Conservation (phyloP, 1,140 invertebrate genomes). For the Myzus persicae region DNA sequence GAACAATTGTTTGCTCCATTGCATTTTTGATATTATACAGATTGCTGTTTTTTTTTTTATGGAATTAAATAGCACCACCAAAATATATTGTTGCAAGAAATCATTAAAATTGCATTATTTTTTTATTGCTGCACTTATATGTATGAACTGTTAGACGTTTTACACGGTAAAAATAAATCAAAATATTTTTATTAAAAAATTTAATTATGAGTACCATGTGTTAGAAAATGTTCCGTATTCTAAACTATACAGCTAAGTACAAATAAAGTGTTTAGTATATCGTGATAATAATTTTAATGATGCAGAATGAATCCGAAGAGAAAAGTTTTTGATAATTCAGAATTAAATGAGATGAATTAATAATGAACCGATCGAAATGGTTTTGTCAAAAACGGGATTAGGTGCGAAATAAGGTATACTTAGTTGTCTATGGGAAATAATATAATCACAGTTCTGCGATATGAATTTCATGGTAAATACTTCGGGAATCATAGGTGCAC, state of each 20-base stretch:
- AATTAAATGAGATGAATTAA: neutral
- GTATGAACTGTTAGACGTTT: neutral
- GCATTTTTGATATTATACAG: neutral
- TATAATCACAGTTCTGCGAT: neutral
- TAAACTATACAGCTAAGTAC: neutral
- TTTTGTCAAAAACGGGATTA: neutral
- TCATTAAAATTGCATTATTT: neutral
- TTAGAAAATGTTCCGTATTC: neutral
- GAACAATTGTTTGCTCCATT: neutral
- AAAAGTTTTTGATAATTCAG: neutral
- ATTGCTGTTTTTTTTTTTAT: no score
- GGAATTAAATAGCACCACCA: no score
- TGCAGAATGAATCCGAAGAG: neutral
- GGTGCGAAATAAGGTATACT: neutral
- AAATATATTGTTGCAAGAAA: no score
- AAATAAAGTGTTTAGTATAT: neutral
- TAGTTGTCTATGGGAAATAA: neutral
- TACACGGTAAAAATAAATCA: neutral
- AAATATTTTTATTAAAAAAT: neutral
- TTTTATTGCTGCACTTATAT: neutral
- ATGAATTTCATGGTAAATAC: neutral
- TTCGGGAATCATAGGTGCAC: neutral
- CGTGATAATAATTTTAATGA: neutral
- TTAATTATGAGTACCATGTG: neutral
- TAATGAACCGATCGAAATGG: neutral